phyloP scores from a whole-genome alignment of 2,888 invertebrate genomes.

The Ferdinandea cuprea region DNA sequence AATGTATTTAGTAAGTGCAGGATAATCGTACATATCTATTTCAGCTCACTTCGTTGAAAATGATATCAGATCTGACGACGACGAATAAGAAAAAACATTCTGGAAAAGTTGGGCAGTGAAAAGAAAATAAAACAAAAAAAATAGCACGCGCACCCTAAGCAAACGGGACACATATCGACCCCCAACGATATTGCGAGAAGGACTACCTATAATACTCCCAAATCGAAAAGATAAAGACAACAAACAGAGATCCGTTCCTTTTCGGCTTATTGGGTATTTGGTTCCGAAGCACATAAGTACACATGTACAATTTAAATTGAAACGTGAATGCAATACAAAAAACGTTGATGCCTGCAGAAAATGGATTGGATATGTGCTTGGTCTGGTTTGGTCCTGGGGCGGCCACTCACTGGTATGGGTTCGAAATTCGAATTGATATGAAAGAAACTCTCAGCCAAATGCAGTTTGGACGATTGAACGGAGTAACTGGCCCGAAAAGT shows the following conservation, averaged over 20 bases:
- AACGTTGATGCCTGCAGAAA: slow-evolving; percentile 71
- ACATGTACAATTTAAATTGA: slow-evolving; percentile 75
- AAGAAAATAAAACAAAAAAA: slow-evolving; percentile 22
- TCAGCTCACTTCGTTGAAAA: slow-evolving; percentile 57
- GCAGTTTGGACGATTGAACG: slow-evolving; percentile 59
- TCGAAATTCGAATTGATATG: slow-evolving; percentile 59
- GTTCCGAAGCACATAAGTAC: slow-evolving; percentile 74
- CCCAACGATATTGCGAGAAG: slow-evolving; percentile 1
- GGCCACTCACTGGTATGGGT: slow-evolving; percentile 53
- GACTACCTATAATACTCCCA: slow-evolving; percentile 34
- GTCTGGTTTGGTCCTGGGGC: too few species aligned
- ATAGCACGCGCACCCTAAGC: background rate
- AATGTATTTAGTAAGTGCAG: slow-evolving; percentile 74
- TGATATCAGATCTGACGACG: too few species aligned
- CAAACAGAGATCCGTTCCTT: slow-evolving; percentile 71
- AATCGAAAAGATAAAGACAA: slow-evolving; percentile 73
- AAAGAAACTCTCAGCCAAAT: slow-evolving; percentile 60
- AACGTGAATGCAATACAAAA: slow-evolving; percentile 74
- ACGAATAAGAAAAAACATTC: too few species aligned
- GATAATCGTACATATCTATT: slow-evolving; percentile 57
- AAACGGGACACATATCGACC: slow-evolving; percentile 11
- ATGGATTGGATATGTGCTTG: slow-evolving; percentile 31
- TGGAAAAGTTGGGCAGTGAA: slow-evolving; percentile 55
- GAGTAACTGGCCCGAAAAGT: slow-evolving; percentile 40
- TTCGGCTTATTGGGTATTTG: slow-evolving; percentile 74